These are phyloP conservation scores for Forbesichthys papilliferus DNA, from an alignment of 2,113 vertebrate genomes.

Conservation along the genomic window DNA sequence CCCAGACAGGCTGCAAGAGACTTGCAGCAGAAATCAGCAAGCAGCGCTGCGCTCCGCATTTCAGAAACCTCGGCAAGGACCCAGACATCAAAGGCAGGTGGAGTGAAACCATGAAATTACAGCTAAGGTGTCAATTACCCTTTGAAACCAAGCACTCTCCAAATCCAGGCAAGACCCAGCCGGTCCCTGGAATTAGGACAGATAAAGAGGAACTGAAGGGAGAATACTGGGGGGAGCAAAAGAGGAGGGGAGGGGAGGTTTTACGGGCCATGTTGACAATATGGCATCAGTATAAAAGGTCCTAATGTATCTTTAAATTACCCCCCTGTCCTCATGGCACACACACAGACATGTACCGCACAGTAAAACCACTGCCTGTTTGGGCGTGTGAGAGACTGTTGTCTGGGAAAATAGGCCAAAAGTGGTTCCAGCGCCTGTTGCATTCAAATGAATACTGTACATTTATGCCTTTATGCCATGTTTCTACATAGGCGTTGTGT, in stretches of 20 bases:
- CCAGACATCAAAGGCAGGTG: conserved; percentile 83
- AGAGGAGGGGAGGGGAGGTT: conserved; percentile 57
- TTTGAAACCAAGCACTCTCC: conserved; percentile 82
- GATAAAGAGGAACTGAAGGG: conserved; percentile 71
- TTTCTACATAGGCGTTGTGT: conserved; percentile 21
- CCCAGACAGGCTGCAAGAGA: conserved; percentile 44
- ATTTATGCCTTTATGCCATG: conserved; percentile 20
- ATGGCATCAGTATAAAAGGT: conserved; percentile 73
- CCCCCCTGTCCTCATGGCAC: conserved; percentile 39
- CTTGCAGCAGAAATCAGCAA: conserved; percentile 44
- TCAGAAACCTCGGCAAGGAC: conserved; percentile 53
- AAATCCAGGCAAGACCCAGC: conserved; percentile 82
- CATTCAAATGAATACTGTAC: background rate
- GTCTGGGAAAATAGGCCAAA: conserved; percentile 26
- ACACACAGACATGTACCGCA: conserved; percentile 2
- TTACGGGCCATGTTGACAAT: conserved; percentile 75
- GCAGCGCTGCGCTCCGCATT: conserved; percentile 54
- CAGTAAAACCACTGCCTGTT: background rate
- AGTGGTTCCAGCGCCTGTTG: background rate
- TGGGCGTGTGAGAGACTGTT: conserved; percentile 26
- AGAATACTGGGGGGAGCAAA: conserved; percentile 42
- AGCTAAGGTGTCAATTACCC: conserved; percentile 85
- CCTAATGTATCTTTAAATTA: conserved; percentile 76
- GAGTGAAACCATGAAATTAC: conserved; percentile 85
- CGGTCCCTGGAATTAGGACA: conserved; percentile 79